Evolutionary conservation across 2,888 invertebrate genomes (phyloP).

Genomic region (Liposcelis brunnea): DNA sequence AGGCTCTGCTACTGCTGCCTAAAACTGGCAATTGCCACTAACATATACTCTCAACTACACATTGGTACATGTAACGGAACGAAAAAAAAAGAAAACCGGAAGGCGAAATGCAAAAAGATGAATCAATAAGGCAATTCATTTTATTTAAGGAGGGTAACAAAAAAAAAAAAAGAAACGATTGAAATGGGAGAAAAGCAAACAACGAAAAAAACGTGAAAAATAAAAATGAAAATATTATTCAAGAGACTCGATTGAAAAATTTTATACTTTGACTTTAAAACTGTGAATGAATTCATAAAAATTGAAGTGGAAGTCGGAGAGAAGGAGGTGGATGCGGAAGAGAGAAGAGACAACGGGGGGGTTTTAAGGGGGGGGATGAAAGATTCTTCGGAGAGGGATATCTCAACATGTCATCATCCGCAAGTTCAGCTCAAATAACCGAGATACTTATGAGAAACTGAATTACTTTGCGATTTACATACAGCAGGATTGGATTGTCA

Average conservation of each 20-base stretch:
- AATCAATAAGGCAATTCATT: no score
- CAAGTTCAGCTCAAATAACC: constrained; percentile 1
- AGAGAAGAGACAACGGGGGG: neutral
- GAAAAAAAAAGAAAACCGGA: no score
- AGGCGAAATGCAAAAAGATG: no score
- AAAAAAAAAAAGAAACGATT: no score
- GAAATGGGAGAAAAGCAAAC: no score
- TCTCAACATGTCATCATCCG: constrained; percentile 7
- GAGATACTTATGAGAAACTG: constrained; percentile 7
- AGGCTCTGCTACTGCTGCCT: no score
- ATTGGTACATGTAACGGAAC: no score
- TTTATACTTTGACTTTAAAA: constrained; percentile 8
- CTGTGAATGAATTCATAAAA: constrained; percentile 8
- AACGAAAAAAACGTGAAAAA: constrained; percentile 1
- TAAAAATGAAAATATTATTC: constrained; percentile 9
- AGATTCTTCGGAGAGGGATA: neutral
- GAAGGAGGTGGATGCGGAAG: neutral
- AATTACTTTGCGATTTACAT: constrained; percentile 7
- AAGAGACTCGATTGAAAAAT: constrained; percentile 8
- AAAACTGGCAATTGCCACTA: no score
- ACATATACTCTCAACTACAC: no score
- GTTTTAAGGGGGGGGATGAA: no score
- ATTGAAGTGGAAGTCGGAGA: neutral
- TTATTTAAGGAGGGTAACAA: no score
- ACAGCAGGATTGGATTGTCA: neutral